Conservation (phyloP, 2,888 invertebrate species). For the Beris chalybata region DNA sequence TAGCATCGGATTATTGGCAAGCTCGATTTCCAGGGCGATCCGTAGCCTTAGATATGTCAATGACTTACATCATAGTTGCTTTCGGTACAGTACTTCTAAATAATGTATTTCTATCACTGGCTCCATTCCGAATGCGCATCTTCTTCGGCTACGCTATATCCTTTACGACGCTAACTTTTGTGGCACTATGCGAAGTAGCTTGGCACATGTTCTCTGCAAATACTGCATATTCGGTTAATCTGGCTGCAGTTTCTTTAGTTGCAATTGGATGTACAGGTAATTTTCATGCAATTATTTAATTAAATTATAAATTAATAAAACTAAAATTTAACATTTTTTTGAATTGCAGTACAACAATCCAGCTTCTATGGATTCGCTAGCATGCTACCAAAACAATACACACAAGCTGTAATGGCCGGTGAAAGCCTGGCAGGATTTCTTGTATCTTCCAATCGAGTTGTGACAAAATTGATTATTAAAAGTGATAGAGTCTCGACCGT, state of each 20-base stretch:
- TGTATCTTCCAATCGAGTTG: conserved; percentile 81
- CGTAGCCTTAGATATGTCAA: conserved; percentile 90
- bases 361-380: conserved; percentile 94
- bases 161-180: conserved; percentile 77
- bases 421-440: conserved; percentile 86
- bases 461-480: conserved; percentile 77
- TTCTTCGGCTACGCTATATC: conserved; percentile 86
- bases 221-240: conserved; percentile 81
- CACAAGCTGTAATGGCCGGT: conserved; percentile 93
- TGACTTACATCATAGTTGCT: conserved; percentile 88
- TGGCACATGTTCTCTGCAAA: conserved; percentile 77
- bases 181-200: conserved; percentile 83
- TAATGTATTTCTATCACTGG: conserved; percentile 79
- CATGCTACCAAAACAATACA: conserved; percentile 83
- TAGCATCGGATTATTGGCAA: conserved; percentile 92
- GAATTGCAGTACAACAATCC: conserved; percentile 76
- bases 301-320: background rate
- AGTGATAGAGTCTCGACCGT: conserved; percentile 81
- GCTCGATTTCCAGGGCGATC: conserved; percentile 79
- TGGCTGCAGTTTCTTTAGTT: conserved; percentile 81
- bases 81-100: conserved; percentile 84
- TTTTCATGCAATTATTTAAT: conserved; percentile 4
- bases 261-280: conserved; percentile 79
- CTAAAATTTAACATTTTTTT: background rate
- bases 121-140: conserved; percentile 80